Evolutionary conservation across 2,797 vertebrate species (phyloP).

Genomic region (Neoniphon sammara): DNA sequence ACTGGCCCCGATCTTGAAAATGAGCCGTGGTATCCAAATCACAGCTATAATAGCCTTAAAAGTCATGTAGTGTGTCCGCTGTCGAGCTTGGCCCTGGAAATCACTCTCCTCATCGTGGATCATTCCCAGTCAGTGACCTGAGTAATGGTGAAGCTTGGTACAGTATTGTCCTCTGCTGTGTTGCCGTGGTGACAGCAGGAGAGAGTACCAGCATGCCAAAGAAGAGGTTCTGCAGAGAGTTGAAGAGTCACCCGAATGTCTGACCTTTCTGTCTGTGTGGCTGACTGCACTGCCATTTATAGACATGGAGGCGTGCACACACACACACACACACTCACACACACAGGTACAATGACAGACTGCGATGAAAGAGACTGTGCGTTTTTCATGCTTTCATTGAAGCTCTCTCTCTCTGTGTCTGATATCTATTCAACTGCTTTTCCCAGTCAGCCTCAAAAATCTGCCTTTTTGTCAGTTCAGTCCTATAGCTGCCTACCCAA

Average conservation of each 20-base stretch:
- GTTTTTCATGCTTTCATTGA: constrained; percentile 47
- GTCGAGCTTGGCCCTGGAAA: constrained; percentile 59
- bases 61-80: constrained; percentile 31
- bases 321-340: background rate
- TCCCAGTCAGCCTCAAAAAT: constrained; percentile 49
- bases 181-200: constrained; percentile 75
- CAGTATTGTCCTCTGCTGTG: constrained; percentile 70
- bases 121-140: constrained; percentile 74
- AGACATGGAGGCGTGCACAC: constrained; percentile 33
- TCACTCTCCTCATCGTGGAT: constrained; percentile 65
- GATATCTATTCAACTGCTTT: constrained; percentile 39
- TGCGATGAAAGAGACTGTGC: constrained; percentile 32
- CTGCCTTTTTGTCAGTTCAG: constrained; percentile 21
- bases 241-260: constrained; percentile 60
- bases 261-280: constrained; percentile 71
- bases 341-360: constrained; percentile 36
- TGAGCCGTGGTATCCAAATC: background rate
- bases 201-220: constrained; percentile 57
- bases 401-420: background rate
- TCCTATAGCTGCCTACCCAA: background rate
- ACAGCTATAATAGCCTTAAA: constrained; percentile 33
- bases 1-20: background rate
- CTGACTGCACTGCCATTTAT: constrained; percentile 58
- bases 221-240: constrained; percentile 67
- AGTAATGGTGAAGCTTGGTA: constrained; percentile 70